A percentile compares a stretch with the other conserved stretches of the same genome.
Evolutionary conservation across 2,113 vertebrate genomes (phyloP).

Genomic region (Boulengeromyrus knoepffleri): DNA sequence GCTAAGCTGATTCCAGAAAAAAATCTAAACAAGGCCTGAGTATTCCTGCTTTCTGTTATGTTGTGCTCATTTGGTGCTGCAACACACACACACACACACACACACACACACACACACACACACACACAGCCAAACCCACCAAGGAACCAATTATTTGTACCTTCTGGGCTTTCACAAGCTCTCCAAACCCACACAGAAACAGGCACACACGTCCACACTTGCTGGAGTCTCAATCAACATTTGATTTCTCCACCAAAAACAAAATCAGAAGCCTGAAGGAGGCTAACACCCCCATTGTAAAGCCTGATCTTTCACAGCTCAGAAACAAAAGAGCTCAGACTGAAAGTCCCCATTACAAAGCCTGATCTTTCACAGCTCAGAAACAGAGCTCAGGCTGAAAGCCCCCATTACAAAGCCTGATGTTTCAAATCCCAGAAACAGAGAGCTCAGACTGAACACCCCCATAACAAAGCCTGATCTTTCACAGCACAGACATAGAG

Average conservation of each 20-base stretch:
- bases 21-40: neutral
- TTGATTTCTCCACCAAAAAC: neutral
- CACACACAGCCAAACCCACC: neutral
- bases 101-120: neutral
- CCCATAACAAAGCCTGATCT: neutral
- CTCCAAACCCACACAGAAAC: neutral
- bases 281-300: neutral
- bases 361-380: neutral
- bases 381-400: neutral
- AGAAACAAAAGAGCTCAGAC: neutral
- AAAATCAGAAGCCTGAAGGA: neutral
- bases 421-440: neutral
- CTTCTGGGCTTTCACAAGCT: neutral
- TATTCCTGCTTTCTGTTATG: neutral
- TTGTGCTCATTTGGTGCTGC: neutral
- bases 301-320: neutral
- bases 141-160: conserved; percentile 7
- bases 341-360: neutral
- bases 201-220: neutral
- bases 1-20: neutral
- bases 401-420: neutral
- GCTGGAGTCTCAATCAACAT: neutral
- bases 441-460: neutral
- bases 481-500: neutral
- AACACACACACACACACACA: neutral